Base-by-base conservation (phyloP, 2,888 invertebrate species). In the Trissonchulus latispiculum region DNA sequence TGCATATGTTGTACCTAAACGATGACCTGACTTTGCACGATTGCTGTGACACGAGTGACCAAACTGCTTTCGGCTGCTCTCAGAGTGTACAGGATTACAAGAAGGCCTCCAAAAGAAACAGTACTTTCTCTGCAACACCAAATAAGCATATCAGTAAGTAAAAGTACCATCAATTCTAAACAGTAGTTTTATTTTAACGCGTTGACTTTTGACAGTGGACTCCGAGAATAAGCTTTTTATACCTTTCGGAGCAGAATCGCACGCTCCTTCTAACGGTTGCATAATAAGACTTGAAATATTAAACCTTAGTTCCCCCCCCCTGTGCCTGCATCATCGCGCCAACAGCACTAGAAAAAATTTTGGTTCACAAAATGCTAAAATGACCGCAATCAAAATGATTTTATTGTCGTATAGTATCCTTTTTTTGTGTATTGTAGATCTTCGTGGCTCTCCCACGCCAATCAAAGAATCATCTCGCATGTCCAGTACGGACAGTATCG, bases 31-130 rank as follows among this genome's bases (percentile, higher is more conserved):
- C 75, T 33, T 75, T 81, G 67, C 80, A 80, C 28, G 81, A 81
- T 72, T 80, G 80, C 62, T 73, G 77, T 59, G 79, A 81, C 29
- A 77, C 80, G 77, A 80, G 80, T 72, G 81, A 81, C 59, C 74
- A 76, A 28, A 76, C 70, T 15, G 77, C 78, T 1, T 79, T 81
- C 28, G 81, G 80, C 31, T 77, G 78, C 36, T 80, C 79, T 70
- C 81, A 81, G 66, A 76, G 79, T 35, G 79, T 81, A 59, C 79
- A 78, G 69, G 81, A 81, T 75, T 81, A 81, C 76, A 74, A 72
- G 37, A 48, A 66, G 62, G 28, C 28, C 2, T 36, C 8, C 36
- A 62, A 64, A 28, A 15, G 68, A n/a, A 48, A 33, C 33, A 61
- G 28, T 2, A 32, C 3, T 18, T 23, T 32, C 23, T 8, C 3